Evolutionary conservation across 1,140 invertebrate species (phyloP), one percentile per base, ranked within the genome.

Genomic region (Meloidogyne hapla): DNA sequence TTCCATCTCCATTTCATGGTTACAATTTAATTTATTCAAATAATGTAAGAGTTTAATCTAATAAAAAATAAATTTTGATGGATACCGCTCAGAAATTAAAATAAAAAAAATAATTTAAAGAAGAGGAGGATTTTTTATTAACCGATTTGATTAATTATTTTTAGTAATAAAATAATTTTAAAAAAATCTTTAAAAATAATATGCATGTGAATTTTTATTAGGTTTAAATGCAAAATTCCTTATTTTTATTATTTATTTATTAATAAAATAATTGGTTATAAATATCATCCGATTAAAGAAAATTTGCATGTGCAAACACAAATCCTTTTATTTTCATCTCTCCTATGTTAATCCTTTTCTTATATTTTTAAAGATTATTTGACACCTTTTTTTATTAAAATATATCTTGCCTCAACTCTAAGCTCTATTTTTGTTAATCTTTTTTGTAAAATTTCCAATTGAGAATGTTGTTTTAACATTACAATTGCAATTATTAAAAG

Each of bases 221-320:
- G 18, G 13, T 4, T 1, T 21, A n/a, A 5, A 1, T 56, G 9
- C 33, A 33, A 33, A 33, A 33, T 33, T 33, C 2, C 33, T n/a
- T 56, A n/a, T 4, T 42, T 4, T 42, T 42, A 42, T 42, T 42
- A 42, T n/a, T 18, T 4, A 56, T n/a, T 56, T 56, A 56, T 56
- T 56, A n/a, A n/a, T 45, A 45, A 8, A n/a, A n/a, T 56, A 56
- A 56, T 56, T n/a, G 6, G 18, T 56, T 56, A n/a, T 5, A 15
- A 48, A 1, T 1, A n/a, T 10, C 9, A 33, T 33, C 33, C 33
- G 33, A 33, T 33, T 33, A 56, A 56, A 56, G 48, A 56, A 56
- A 56, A 56, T 56, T 56, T 56, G 48, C 48, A 56, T 56, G n/a
- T 56, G n/a, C n/a, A 56, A 56, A 56, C 48, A 56, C 15, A 56